Evolutionary conservation across 2,888 invertebrate genomes (phyloP), one percentile per base, ranked within the genome.

Genomic region (Parnassius orleans): DNA sequence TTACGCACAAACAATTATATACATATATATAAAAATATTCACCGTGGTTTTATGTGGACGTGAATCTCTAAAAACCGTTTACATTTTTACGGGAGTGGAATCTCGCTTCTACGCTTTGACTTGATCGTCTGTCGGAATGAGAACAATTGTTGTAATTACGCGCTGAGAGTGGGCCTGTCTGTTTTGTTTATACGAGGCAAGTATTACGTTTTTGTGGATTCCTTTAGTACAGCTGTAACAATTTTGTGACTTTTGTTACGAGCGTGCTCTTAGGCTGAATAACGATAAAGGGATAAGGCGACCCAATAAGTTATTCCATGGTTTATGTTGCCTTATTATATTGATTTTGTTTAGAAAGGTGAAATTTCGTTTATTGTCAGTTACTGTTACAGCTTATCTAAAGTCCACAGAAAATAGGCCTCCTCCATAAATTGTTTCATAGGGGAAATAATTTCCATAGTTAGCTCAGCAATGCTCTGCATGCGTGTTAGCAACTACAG

Each of bases 81-180:
- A 48, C 53, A 12, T 48, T 48, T 48, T 60, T 54, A 54, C 54
- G 48, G 42, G 14, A 66, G 60, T 65, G 68, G 68, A 68, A 69
- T 69, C 68, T 19, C 66, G 66, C 67, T 68, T 69, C 68, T 64
- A 65, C 42, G 50, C 69, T 70, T 69, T 69, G 70, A 69, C 71
- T 68, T 67, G 68, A 53, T 61, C 64, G 65, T 65, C 65, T 65
- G 65, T 68, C 65, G 67, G 66, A 69, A 68, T 69, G 68, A 67
- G 68, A 70, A 72, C 73, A 74, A 75, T 77, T 72, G 63, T 63
- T 60, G 72, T 74, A 76, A 76, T 77, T 74, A 73, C 72, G 59
- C 59, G 65, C 67, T 19, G 66, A 70, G 70, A 68, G 67, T 66
- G 66, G 65, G 57, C 63, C 57, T 3, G 15, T 60, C 52, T 42